Evolutionary conservation across 2,113 vertebrate species (phyloP).

Genomic region (Grammomys surdaster): DNA sequence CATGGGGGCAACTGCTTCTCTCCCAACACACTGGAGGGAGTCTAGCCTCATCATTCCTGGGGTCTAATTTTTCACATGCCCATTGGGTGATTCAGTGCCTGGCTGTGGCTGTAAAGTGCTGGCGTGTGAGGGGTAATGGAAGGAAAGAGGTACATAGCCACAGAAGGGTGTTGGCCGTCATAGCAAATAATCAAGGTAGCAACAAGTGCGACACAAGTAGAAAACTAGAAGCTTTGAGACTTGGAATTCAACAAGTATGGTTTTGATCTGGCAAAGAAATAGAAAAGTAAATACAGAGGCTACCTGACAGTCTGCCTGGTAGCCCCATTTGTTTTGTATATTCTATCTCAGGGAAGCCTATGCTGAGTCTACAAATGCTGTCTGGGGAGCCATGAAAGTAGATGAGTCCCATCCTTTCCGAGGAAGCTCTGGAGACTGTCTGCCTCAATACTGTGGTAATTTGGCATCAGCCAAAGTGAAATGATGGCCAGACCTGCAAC

Average conservation of each 20-base stretch:
- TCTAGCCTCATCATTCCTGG: rapidly evolving
- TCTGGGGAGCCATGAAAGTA: constrained; percentile 58
- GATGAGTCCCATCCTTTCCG: neutral
- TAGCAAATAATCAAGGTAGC: neutral
- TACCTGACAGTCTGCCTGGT: neutral
- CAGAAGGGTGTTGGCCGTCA: neutral
- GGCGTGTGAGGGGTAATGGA: neutral
- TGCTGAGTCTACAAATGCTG: neutral
- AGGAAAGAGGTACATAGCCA: neutral
- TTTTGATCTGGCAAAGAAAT: constrained; percentile 53
- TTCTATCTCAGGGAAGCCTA: neutral
- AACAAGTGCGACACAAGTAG: neutral
- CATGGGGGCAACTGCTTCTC: neutral
- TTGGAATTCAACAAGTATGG: neutral
- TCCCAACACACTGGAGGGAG: neutral
- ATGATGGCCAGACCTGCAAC: neutral
- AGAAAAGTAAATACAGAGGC: neutral
- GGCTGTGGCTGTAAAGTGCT: neutral
- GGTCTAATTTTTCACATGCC: neutral
- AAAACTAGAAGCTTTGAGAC: neutral
- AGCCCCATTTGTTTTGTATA: neutral
- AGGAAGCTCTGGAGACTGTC: neutral
- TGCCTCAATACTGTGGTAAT: constrained; percentile 27
- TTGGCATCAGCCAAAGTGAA: neutral
- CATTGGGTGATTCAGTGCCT: neutral